These are phyloP conservation scores for Petrocephalus zakoni DNA, from an alignment of 2,113 vertebrate species.

Conservation along the genomic window DNA sequence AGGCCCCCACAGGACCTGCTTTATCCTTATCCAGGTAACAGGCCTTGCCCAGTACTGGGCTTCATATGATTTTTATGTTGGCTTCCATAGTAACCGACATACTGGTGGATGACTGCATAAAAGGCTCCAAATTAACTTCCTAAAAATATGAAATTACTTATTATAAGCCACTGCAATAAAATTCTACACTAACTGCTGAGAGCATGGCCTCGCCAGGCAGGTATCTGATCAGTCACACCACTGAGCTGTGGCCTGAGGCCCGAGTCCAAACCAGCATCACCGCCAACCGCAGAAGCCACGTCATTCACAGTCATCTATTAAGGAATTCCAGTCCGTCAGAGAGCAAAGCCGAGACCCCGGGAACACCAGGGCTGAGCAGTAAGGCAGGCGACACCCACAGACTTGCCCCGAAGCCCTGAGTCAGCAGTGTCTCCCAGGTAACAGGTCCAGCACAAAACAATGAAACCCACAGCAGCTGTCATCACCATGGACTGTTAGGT, in stretches of 20 bases:
- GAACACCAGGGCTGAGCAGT: background rate
- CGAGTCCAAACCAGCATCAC: background rate
- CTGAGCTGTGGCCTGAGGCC: background rate
- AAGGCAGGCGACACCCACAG: background rate
- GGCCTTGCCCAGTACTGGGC: background rate
- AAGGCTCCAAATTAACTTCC: background rate
- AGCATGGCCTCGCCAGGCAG: background rate
- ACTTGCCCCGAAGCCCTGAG: background rate
- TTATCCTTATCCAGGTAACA: background rate
- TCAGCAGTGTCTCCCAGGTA: background rate
- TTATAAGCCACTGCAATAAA: background rate
- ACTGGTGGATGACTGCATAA: background rate
- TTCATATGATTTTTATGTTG: background rate
- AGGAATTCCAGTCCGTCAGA: background rate
- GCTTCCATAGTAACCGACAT: background rate
- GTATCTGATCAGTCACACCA: too few species aligned
- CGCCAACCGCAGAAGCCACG: background rate
- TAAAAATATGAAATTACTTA: background rate
- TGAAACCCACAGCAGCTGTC: background rate
- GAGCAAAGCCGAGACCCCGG: background rate
- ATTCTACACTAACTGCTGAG: background rate
- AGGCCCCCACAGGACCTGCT: background rate
- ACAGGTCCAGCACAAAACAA: background rate
- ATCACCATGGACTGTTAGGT: background rate
- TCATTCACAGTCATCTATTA: background rate